Base-by-base conservation (phyloP, 2,113 vertebrate species). In the Rhabdornis inornatus region DNA sequence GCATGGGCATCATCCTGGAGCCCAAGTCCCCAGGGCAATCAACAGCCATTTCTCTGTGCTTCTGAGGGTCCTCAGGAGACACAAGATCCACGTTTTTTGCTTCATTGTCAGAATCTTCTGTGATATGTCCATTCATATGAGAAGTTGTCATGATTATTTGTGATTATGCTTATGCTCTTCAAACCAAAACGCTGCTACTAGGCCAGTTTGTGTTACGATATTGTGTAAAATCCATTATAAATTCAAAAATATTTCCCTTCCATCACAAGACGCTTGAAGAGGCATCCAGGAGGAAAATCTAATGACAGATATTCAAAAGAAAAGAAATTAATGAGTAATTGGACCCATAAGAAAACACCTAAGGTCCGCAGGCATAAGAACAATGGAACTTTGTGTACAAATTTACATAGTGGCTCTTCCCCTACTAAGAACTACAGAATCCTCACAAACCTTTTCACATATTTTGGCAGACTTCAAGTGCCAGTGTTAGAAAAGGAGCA, bases 21-120 rank as follows among this genome's bases (percentile, higher is more conserved):
- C 99, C 99, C 96, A 99, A 94, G 44, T 99, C 99, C 82, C 98
- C 98, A 0, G 99, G 99, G 96, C 99, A 99, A 96, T 99, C 99
- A 66, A 99, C 99, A 30, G 98, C 98, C 98, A 99, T 98, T 96
- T 99, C 98, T 96, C 98, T 98, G 93, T 98, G 98, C 94, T 97
- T 99, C 93, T 97, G 97, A 91, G 97, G 89, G 59, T 98, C 98
- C 75, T 98, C 98, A 91, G 93, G 87, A 91, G 93, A 97, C 79
- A 91, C 90, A 96, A 98, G 97, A 94, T 97, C 98, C 95, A 98
- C 98, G 95, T 94, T 98, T 96, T 97, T 98, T 89, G 98, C 97
- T 94, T 98, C 98, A 84, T 63, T 98, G 66, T 99, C 99, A 70
- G 98, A 98, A 96, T 98, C 98, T 96, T 99, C 99, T 92, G 98